Conservation (phyloP, 2,888 invertebrate species). For the Lissocephala sabroskyi region DNA sequence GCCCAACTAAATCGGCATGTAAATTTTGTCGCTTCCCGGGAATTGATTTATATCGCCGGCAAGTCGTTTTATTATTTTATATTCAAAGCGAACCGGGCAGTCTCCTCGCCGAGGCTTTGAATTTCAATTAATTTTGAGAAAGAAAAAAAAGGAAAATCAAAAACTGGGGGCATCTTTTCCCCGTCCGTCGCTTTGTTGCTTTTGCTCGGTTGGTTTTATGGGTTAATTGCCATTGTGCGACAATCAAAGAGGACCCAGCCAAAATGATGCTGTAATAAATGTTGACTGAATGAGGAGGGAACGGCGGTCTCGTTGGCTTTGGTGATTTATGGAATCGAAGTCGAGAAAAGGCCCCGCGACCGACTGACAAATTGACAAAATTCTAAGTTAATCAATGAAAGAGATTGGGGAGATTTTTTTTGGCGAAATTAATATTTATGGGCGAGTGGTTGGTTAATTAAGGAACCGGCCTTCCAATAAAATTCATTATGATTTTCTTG, state of each 20-base stretch:
- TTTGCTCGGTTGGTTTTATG: constrained; percentile 32
- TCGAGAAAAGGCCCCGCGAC: constrained; percentile 10
- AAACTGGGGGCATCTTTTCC: too few species aligned
- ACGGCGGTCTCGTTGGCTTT: too few species aligned
- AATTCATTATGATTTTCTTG: too few species aligned
- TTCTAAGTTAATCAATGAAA: constrained; percentile 51
- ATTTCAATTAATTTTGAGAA: constrained; percentile 48
- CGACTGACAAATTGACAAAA: constrained; percentile 48
- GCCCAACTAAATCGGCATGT: constrained; percentile 44
- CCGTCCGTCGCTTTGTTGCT: too few species aligned
- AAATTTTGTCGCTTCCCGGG: constrained; percentile 60
- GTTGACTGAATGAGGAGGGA: too few species aligned
- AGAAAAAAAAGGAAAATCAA: too few species aligned
- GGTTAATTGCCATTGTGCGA: constrained; percentile 60
- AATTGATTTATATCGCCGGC: constrained; percentile 60
- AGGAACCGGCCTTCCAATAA: constrained; percentile 6
- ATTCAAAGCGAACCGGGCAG: too few species aligned
- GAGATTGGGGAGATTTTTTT: too few species aligned
- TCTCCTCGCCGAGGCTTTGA: constrained; percentile 52
- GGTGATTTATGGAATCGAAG: constrained; percentile 35
- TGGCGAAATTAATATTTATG: constrained; percentile 54
- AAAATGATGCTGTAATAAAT: constrained; percentile 19
- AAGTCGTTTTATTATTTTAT: too few species aligned
- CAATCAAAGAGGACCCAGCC: constrained; percentile 47
- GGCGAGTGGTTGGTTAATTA: constrained; percentile 24